Percentiles rank a stretch among this genome's conserved stretches.
phyloP scores from a whole-genome alignment of 2,797 vertebrate species.

The Brachyrhaphis roseni region DNA sequence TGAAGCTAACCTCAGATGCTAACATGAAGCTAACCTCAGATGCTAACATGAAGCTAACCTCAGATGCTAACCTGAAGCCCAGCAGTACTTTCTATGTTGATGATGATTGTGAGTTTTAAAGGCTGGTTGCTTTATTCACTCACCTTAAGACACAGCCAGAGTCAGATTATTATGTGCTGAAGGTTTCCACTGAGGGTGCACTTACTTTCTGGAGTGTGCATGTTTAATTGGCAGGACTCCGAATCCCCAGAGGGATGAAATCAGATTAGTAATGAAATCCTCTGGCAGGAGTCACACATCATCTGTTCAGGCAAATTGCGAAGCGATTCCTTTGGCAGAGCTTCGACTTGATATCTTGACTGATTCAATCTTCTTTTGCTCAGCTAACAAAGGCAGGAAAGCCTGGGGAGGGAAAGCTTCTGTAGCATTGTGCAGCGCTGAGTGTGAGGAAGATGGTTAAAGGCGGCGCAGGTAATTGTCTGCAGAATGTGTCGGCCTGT shows the following conservation, averaged over 20 bases:
- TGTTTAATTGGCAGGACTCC: conserved; percentile 3
- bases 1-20: no score
- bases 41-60: no score
- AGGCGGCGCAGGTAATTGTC: conserved; percentile 42
- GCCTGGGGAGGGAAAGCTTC: conserved; percentile 5
- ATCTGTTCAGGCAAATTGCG: conserved; percentile 13
- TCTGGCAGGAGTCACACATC: conserved; percentile 10
- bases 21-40: no score
- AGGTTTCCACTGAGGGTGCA: not conserved
- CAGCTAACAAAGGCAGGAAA: conserved; percentile 37
- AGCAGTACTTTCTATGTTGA: no score
- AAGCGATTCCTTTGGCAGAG: conserved; percentile 31
- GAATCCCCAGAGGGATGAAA: conserved; percentile 9
- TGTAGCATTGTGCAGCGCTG: conserved; percentile 6
- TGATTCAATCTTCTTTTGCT: conserved; percentile 34
- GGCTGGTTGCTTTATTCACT: not conserved
- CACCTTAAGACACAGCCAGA: not conserved
- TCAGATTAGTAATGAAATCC: conserved; percentile 43
- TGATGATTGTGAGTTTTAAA: not conserved
- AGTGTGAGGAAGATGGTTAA: not conserved
- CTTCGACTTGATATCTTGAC: conserved; percentile 35
- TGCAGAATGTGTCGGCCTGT: conserved; percentile 34
- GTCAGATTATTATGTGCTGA: no score
- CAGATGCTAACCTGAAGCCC: no score
- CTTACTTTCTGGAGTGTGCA: not conserved